These are phyloP conservation scores for Tetramorium parvispinum DNA, from an alignment of 1,140 invertebrate species.

Conservation along the genomic window DNA sequence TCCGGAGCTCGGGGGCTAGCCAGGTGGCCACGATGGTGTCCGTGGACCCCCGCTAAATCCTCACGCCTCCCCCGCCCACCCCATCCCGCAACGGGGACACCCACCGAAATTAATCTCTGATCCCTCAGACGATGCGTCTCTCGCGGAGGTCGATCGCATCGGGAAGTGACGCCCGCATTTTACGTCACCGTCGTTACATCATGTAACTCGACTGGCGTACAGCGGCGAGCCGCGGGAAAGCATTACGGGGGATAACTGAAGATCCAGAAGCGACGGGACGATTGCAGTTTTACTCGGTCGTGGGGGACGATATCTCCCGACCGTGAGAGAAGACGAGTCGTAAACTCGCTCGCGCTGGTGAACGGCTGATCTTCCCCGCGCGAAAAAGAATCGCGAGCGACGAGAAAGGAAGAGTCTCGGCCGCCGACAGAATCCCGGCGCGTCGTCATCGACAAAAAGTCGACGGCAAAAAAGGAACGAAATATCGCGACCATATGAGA, in stretches of 20 bases:
- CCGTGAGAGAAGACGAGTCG: neutral
- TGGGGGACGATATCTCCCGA: neutral
- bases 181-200: slow-evolving; percentile 35
- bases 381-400: neutral
- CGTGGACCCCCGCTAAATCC: slow-evolving; percentile 31
- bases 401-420: neutral
- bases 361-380: slow-evolving; percentile 17
- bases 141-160: neutral
- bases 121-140: neutral
- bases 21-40: slow-evolving; percentile 35
- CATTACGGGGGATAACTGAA: neutral
- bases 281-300: neutral
- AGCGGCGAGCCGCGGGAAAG: neutral
- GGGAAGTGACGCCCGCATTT: slow-evolving; percentile 11
- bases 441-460: neutral
- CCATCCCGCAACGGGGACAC: neutral
- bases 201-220: neutral
- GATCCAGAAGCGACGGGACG: neutral
- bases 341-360: neutral
- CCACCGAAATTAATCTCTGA: neutral
- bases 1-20: slow-evolving; percentile 48
- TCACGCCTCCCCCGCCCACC: neutral
- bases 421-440: neutral
- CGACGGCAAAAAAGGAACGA: neutral
- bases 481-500: slow-evolving; percentile 13